Conservation (phyloP, 1,140 invertebrate genomes). For the Parapsyche elsis region DNA sequence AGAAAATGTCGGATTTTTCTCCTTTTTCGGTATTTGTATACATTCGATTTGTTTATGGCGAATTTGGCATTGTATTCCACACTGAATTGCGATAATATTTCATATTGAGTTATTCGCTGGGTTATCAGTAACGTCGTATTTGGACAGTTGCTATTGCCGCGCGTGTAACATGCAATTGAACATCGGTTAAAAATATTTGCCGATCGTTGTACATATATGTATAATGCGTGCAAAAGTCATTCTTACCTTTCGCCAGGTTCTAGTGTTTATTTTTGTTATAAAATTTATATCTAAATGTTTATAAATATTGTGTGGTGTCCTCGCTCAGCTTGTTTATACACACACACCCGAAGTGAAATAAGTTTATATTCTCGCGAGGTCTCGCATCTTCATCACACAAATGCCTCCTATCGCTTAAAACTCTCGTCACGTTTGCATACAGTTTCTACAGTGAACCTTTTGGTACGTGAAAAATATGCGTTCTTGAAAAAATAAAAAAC, state of each 20-base stretch:
- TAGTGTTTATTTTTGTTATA: too few species aligned
- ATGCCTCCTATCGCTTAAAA: slow-evolving; percentile 30
- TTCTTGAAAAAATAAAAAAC: background rate
- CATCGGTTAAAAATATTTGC: background rate
- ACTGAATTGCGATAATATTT: too few species aligned
- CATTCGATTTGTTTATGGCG: too few species aligned
- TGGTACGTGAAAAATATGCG: slow-evolving; percentile 35
- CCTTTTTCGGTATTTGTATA: too few species aligned
- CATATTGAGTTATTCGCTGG: too few species aligned
- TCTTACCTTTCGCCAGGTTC: too few species aligned
- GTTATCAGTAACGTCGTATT: background rate
- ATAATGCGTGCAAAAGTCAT: too few species aligned
- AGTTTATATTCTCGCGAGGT: slow-evolving; percentile 7
- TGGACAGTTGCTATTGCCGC: background rate
- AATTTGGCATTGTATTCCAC: too few species aligned
- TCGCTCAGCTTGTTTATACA: background rate
- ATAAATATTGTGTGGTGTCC: background rate
- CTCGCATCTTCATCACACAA: slow-evolving; percentile 28
- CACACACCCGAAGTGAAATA: background rate
- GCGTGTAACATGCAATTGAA: background rate
- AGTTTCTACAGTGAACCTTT: slow-evolving; percentile 32
- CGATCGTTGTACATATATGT: too few species aligned
- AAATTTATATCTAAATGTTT: background rate
- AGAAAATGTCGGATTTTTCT: too few species aligned
- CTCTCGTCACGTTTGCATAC: slow-evolving; percentile 32